phyloP scores from a whole-genome alignment of 1,140 invertebrate genomes.

The Cataglyphis hispanica region DNA sequence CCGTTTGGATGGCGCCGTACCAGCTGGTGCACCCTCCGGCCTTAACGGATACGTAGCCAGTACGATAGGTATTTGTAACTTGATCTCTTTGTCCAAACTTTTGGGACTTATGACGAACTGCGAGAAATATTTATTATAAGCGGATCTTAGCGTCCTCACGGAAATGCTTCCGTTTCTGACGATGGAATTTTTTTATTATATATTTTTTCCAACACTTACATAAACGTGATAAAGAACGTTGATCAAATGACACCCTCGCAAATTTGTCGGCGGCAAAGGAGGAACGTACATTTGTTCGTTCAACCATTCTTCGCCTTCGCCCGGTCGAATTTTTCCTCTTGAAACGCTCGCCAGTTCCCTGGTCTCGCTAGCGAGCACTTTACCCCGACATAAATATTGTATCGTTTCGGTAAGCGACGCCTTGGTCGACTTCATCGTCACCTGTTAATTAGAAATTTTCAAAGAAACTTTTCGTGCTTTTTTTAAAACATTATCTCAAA shows the following conservation, averaged over 20 bases:
- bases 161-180: background rate
- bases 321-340: conserved; percentile 94
- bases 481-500: background rate
- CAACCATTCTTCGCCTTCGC: conserved; percentile 94
- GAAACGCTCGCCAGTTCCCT: conserved; percentile 93
- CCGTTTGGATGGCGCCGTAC: conserved; percentile 89
- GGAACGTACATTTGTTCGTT: conserved; percentile 97
- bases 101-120: conserved; percentile 97
- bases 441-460: conserved; percentile 69
- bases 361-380: conserved; percentile 95
- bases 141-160: no score
- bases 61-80: conserved; percentile 96
- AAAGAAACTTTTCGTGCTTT: background rate
- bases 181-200: background rate
- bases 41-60: conserved; percentile 97
- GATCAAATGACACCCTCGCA: conserved; percentile 98
- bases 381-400: conserved; percentile 95
- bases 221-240: conserved; percentile 97
- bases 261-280: conserved; percentile 97
- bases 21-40: conserved; percentile 87
- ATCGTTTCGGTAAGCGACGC: conserved; percentile 91
- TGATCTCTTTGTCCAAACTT: conserved; percentile 96
- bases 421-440: conserved; percentile 86
- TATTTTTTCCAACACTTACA: conserved; percentile 89
- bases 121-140: conserved; percentile 34